phyloP scores from a whole-genome alignment of 2,113 vertebrate genomes.

The Ascaphus truei region DNA sequence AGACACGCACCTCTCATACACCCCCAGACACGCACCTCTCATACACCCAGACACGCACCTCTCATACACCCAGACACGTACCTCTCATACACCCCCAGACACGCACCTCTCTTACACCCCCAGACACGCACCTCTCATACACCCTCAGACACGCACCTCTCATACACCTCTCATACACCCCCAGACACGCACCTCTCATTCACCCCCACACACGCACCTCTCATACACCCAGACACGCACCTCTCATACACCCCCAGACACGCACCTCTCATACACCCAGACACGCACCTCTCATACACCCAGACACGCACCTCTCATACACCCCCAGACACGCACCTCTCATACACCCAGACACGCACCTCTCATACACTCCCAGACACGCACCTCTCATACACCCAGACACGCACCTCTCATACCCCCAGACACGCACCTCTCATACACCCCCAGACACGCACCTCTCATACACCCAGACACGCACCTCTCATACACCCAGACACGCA shows the following conservation, averaged over 20 bases:
- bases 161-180: no score
- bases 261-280: constrained; percentile 3
- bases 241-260: neutral
- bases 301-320: neutral
- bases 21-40: neutral
- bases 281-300: no score
- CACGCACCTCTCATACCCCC: no score
- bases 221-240: neutral
- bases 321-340: no score
- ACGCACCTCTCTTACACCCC: neutral
- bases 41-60: no score
- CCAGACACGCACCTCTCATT: neutral
- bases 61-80: neutral
- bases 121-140: neutral
- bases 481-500: no score
- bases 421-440: neutral
- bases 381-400: neutral
- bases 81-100: neutral
- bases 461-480: neutral
- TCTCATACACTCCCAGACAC: neutral
- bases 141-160: neutral
- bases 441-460: neutral
- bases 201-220: no score
- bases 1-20: no score
- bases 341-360: neutral